Evolutionary conservation across 1,140 invertebrate genomes (phyloP).

Genomic region (Drosophila baimaii): DNA sequence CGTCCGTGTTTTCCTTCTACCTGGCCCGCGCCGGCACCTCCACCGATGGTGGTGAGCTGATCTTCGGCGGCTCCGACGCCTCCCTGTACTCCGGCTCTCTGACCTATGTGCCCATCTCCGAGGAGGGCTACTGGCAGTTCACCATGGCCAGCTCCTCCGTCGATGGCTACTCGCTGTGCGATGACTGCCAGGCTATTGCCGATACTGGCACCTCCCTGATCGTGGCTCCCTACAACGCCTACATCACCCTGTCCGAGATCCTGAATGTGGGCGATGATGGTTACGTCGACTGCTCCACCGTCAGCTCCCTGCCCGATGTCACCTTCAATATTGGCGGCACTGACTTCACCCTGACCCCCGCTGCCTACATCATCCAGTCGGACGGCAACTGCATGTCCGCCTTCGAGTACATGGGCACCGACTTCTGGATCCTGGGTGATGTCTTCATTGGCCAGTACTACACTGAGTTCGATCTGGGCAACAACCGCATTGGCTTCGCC

Average conservation of each 20-base stretch:
- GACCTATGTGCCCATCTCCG: slow-evolving; percentile 76
- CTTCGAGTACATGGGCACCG: slow-evolving; percentile 86
- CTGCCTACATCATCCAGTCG: slow-evolving; percentile 94
- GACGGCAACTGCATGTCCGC: slow-evolving; percentile 96
- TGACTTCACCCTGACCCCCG: slow-evolving; percentile 90
- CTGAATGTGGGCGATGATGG: slow-evolving; percentile 91
- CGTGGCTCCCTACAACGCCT: slow-evolving; percentile 93
- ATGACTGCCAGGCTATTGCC: slow-evolving; percentile 96
- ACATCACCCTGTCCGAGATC: slow-evolving; percentile 91
- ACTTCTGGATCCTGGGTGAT: slow-evolving; percentile 98
- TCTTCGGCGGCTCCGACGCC: slow-evolving; percentile 76
- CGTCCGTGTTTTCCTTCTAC: slow-evolving; percentile 98
- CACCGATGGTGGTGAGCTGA: slow-evolving; percentile 68
- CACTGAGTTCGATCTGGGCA: slow-evolving; percentile 97
- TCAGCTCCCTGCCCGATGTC: slow-evolving; percentile 91
- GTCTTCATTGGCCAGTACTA: slow-evolving; percentile 98
- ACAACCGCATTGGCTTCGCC: slow-evolving; percentile 97
- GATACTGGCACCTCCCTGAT: slow-evolving; percentile 99
- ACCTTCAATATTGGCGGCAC: slow-evolving; percentile 91
- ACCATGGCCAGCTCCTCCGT: slow-evolving; percentile 60
- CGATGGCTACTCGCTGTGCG: slow-evolving; percentile 79
- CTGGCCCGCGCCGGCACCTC: slow-evolving; percentile 47
- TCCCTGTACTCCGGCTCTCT: slow-evolving; percentile 60
- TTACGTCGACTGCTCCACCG: slow-evolving; percentile 89
- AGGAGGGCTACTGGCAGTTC: slow-evolving; percentile 84